Base-by-base conservation (phyloP, 2,797 vertebrate genomes). In the Cygnus olor region DNA sequence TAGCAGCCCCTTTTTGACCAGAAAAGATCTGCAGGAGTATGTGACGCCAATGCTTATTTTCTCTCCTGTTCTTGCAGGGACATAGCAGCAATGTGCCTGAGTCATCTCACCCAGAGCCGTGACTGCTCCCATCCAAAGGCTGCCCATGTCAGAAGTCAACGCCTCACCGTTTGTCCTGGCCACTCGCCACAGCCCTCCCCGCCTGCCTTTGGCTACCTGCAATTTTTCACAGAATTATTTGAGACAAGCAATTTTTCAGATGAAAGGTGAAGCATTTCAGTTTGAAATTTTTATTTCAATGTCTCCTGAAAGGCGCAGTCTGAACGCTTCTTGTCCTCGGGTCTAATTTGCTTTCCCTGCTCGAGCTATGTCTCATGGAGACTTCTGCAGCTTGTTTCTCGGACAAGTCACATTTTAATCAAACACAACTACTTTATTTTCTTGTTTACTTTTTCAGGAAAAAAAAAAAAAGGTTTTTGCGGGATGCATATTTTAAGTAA, bases 161-260 rank as follows among this genome's bases (percentile, higher is more conserved):
- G 0, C 28, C 56, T 34, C 1, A 0, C 21, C 4, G 0, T 21
- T 72, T 19, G 10, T 58, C 82, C 54, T 10, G 2, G 10, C 8
- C 32, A 8, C 36, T 21, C 12, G 36, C 60, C 77, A 77, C 30
- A 77, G n/a, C n/a, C 24, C 15, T 71, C 17, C 22, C 25, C 22
- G 13, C 18, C 58, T 30, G 15, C 34, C 40, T 65, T 34, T 47
- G 57, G 40, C 38, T 89, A 19, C 47, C 47, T 56, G 57, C 28
- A 64, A 6, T n/a, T 84, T 72, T 64, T 36, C 44, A 20, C 34
- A 3, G 11, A 66, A 21, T 3, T 42, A 11, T 64, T 83, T 77
- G 47, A 88, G 58, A 65, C 4, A 32, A 65, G 18, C 4, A 7
- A 24, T 76, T 72, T 38, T 58, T 12, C 58, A 81, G 28, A 40